These are phyloP conservation scores for Euplagia quadripunctaria DNA, from an alignment of 2,888 invertebrate genomes.

Conservation along the genomic window DNA sequence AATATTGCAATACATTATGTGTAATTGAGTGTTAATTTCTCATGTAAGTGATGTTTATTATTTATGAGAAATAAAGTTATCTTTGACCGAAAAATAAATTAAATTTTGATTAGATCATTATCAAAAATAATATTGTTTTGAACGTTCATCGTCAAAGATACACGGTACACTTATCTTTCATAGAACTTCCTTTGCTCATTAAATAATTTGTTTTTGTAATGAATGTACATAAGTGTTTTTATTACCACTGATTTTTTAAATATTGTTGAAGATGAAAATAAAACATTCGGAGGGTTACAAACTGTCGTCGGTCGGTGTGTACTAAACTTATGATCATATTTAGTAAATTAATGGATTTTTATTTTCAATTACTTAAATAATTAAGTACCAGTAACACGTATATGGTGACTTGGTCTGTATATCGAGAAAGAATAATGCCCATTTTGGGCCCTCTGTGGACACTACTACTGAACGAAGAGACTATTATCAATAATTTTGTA, in stretches of 20 bases:
- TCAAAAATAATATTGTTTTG: conserved; percentile 1
- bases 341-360: background rate
- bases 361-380: too few species aligned
- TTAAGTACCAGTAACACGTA: too few species aligned
- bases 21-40: too few species aligned
- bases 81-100: background rate
- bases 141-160: background rate
- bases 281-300: background rate
- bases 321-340: background rate
- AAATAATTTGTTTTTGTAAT: background rate
- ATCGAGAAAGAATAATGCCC: too few species aligned
- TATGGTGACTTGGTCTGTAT: too few species aligned
- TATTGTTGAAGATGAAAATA: background rate
- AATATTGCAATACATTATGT: too few species aligned
- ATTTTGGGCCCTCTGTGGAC: too few species aligned
- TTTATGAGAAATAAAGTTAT: too few species aligned
- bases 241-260: background rate
- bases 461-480: too few species aligned
- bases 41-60: too few species aligned
- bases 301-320: background rate
- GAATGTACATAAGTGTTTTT: background rate
- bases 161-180: conserved; percentile 7
- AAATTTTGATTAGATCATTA: conserved; percentile 9
- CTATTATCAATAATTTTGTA: too few species aligned
- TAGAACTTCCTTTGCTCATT: background rate